Base-by-base conservation (phyloP, 2,113 vertebrate species). In the Chaetops frenatus region DNA sequence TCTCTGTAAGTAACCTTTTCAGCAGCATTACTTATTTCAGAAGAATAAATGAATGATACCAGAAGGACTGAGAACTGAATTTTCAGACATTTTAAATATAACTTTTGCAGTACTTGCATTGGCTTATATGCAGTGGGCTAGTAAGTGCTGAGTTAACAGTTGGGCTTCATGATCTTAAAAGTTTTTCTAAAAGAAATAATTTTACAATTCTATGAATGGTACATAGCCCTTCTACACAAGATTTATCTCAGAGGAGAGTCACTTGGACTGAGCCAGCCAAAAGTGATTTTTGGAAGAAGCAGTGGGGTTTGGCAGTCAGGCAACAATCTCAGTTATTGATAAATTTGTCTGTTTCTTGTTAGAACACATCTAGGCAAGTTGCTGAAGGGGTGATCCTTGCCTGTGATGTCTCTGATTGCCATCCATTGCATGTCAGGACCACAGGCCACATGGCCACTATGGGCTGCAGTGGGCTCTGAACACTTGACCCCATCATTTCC, bases 391-490 rank as follows among this genome's bases (percentile, higher is more conserved):
- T 23, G 25, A 62, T 51, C 60, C 44, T 50, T 51, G 9, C 17
- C 51, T 89, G 20, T 1, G 10, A 50, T 73, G 28, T 53, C 40
- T 67, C 27, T 57, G 10, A 14, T 33, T 3, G 3, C 10, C 23
- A 7, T 42, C 60, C 11, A 8, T 5, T 3, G 0, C 1, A 1
- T 8, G 3, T 19, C 33, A 83, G 77, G 35, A 38, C 16, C 60
- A 54, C 7, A 23, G 42, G 11, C 6, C 38, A 54, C 29, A 21
- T 0, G 2, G 27, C 20, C 0, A 0, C 15, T 40, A 1, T 2
- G 4, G 54, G 56, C 20, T 56, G 17, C 27, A 79, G 23, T 38
- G 54, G 24, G 13, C 5, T 69, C 24, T 13, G 18, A 15, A 38
- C 57, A 12, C 19, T 62, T 1, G 3, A 22, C 4, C 12, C 22